Evolutionary conservation across 1,140 invertebrate genomes (phyloP).

Genomic region (Drosophila arizonae): DNA sequence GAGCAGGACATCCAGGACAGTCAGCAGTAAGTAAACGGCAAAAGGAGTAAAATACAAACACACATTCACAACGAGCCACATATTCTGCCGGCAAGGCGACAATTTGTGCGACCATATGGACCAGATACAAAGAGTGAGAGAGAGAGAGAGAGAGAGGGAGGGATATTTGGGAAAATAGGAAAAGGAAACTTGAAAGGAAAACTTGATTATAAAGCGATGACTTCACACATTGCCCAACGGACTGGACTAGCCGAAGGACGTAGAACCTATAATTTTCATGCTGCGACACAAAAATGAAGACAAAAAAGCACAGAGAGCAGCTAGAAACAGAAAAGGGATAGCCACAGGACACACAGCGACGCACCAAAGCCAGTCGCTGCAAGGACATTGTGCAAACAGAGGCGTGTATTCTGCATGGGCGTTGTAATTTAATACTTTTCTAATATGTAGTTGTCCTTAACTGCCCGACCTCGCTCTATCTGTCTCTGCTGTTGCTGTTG

Average conservation of each 20-base stretch:
- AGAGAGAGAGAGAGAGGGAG: background rate
- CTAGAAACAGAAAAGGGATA: constrained; percentile 41
- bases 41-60: constrained; percentile 52
- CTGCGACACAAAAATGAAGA: constrained; percentile 41
- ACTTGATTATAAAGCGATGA: constrained; percentile 82
- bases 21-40: constrained; percentile 59
- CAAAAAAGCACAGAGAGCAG: background rate
- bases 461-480: background rate
- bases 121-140: background rate
- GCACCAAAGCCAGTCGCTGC: constrained; percentile 20
- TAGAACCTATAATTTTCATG: constrained; percentile 73
- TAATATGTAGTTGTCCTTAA: constrained; percentile 70
- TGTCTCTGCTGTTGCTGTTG: no score
- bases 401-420: constrained; percentile 55
- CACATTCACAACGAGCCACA: constrained; percentile 37
- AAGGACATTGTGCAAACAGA: constrained; percentile 75
- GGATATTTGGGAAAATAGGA: constrained; percentile 22
- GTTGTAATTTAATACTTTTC: constrained; percentile 78
- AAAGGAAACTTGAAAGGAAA: constrained; percentile 76
- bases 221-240: constrained; percentile 76
- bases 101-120: constrained; percentile 76
- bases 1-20: constrained; percentile 17
- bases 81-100: constrained; percentile 65
- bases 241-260: constrained; percentile 22
- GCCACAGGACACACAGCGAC: constrained; percentile 16